A percentile compares a stretch with the other conserved stretches of the same genome.
These are phyloP conservation scores for Asbolus verrucosus DNA, from an alignment of 1,140 invertebrate genomes.

Conservation along the genomic window DNA sequence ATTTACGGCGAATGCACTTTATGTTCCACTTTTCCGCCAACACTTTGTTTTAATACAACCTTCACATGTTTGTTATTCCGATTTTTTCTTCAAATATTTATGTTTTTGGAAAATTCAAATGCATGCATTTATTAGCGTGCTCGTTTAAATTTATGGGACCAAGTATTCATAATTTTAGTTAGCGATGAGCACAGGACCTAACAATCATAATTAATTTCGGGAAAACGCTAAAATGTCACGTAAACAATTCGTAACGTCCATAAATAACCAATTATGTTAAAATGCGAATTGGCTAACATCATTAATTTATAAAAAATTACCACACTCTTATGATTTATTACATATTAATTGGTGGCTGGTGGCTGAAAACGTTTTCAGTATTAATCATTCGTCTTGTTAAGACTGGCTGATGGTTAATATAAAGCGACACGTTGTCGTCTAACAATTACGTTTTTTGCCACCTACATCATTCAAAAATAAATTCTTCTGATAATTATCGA, in stretches of 20 bases:
- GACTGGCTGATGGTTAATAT: not conserved
- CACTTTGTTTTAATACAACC: too few species aligned
- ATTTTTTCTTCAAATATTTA: not conserved
- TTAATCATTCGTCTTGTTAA: not conserved
- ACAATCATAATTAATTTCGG: not conserved
- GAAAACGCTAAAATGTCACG: not conserved
- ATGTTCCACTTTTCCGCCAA: not conserved
- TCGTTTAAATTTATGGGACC: not conserved
- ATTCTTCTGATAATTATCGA: not conserved
- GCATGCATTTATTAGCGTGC: not conserved
- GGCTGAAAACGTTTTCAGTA: not conserved
- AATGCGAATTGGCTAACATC: too few species aligned
- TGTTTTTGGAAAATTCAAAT: not conserved
- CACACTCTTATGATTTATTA: constrained; percentile 24
- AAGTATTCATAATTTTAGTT: too few species aligned
- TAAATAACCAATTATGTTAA: too few species aligned
- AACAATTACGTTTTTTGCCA: too few species aligned
- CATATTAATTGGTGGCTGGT: not conserved
- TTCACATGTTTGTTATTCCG: not conserved
- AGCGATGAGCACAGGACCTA: too few species aligned
- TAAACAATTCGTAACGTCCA: not conserved
- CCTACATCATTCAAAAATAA: not conserved
- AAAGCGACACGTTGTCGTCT: not conserved
- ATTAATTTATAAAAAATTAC: too few species aligned
- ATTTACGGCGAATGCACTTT: constrained; percentile 2